These are phyloP conservation scores for Aurelia sp. DNA, from an alignment of 30 jellyfish, hydroid and myxozoan genomes.

Conservation along the genomic window DNA sequence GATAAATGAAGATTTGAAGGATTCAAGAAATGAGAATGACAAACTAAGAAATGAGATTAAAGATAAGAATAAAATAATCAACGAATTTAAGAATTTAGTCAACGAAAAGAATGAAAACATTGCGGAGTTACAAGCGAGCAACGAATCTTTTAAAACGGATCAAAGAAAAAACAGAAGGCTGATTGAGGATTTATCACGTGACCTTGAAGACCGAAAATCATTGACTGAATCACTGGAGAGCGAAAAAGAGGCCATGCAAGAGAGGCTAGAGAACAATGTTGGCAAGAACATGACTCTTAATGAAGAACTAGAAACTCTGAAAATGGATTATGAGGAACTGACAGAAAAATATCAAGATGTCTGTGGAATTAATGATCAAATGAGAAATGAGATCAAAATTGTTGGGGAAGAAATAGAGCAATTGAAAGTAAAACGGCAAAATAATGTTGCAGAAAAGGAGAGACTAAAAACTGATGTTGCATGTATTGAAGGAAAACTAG, in stretches of 20 bases:
- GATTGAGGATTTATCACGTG: slow-evolving; percentile 40
- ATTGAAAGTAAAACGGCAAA: slow-evolving; percentile 11
- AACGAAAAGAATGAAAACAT: slow-evolving; percentile 32
- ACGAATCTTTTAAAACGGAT: slow-evolving; percentile 35
- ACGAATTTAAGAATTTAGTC: background rate
- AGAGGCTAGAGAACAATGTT: slow-evolving; percentile 50
- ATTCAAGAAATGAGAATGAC: slow-evolving; percentile 26
- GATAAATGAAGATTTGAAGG: slow-evolving; percentile 45
- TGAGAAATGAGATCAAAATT: slow-evolving; percentile 16
- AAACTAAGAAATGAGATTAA: slow-evolving; percentile 28
- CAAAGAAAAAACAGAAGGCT: slow-evolving; percentile 15
- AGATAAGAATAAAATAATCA: slow-evolving; percentile 6
- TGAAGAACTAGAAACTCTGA: slow-evolving; percentile 11
- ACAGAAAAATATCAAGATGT: slow-evolving; percentile 23
- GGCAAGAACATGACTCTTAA: slow-evolving; percentile 8
- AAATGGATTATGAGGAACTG: slow-evolving; percentile 12
- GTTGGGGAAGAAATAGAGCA: slow-evolving; percentile 25
- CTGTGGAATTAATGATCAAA: background rate
- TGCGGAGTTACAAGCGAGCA: slow-evolving; percentile 17
- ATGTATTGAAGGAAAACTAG: slow-evolving; percentile 38
- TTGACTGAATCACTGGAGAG: slow-evolving; percentile 18
- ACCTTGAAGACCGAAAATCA: slow-evolving; percentile 13
- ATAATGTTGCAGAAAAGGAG: slow-evolving; percentile 32
- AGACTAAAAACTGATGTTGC: slow-evolving; percentile 43
- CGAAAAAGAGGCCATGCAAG: slow-evolving; percentile 54